Base-by-base conservation (phyloP, 2,888 invertebrate species). In the Unio pictorum region DNA sequence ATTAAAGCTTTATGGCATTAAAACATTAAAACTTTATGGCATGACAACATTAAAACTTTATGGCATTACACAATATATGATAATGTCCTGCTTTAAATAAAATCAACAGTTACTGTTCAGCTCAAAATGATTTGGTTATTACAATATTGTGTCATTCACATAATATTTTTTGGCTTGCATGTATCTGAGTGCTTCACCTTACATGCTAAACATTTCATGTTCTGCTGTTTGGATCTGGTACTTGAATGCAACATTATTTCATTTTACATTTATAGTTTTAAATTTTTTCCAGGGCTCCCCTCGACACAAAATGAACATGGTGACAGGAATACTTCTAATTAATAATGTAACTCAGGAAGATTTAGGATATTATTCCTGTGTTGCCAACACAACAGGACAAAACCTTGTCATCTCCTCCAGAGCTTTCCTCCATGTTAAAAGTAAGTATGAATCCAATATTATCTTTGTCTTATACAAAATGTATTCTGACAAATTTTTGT, bases 351-450 rank as follows among this genome's bases (percentile, higher is more conserved):
- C 91, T 72, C 87, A 92, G 62, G 88, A 90, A 7, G 94, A 94
- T 89, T 91, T 92, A 76, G 94, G 94, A 23, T 91, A 92, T 76
- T 94, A 94, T 87, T 90, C 91, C 56, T 95, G 95, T 90, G 93
- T 93, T 82, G 92, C 94, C 55, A 91, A 91, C 74, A 94, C 94
- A 4, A 91, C 91, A 11, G 93, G 95, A 78, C 92, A 93, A 84
- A 91, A 93, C 0, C 91, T 93, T 0, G 90, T 93, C 54, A 82
- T 90, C 34, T 94, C 94, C 3, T 91, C 92, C 76, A 90, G 92
- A 4, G 93, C 93, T 0, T 90, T 89, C 18, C 91, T 94, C 55
- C 91, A 91, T 64, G 93, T 94, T 55, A 93, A 92, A 84, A 93
- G 93, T 93, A 88, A 89, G 90, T 86, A 15, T 61, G 7, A 58